Conservation (phyloP, 2,888 invertebrate genomes). For the Chaitophorus viminalis region DNA sequence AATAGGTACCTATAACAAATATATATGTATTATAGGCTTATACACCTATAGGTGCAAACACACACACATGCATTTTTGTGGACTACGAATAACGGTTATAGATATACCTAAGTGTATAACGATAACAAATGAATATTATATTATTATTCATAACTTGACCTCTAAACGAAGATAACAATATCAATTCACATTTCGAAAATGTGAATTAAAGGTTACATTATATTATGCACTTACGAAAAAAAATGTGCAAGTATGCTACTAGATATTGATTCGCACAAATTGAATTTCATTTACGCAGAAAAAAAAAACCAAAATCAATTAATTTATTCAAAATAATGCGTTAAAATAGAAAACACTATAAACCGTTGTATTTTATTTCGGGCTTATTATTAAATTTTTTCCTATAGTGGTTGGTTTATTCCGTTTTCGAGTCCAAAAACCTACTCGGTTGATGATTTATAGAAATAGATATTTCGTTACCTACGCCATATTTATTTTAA, state of each 20-base stretch:
- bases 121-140: conserved; percentile 45
- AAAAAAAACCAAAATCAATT: not conserved
- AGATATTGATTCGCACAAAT: not conserved
- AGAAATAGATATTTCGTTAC: not conserved
- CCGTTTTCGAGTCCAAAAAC: not conserved
- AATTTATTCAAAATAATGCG: not conserved
- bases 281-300: not conserved
- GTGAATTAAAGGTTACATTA: conserved; percentile 26
- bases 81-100: conserved; percentile 48
- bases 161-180: conserved; percentile 41
- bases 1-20: not conserved
- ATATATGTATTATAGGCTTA: not conserved
- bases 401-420: not conserved
- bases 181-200: not conserved
- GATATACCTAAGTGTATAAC: no score
- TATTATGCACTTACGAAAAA: not conserved
- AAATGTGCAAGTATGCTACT: no score
- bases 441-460: not conserved
- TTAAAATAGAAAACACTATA: not conserved
- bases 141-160: conserved; percentile 45
- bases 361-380: not conserved
- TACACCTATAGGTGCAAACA: not conserved
- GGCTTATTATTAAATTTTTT: not conserved
- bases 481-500: not conserved
- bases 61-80: not conserved